A percentile compares a stretch with the other conserved stretches of the same genome.
phyloP scores from a whole-genome alignment of 1,140 invertebrate genomes.

The Nasonia vitripennis region DNA sequence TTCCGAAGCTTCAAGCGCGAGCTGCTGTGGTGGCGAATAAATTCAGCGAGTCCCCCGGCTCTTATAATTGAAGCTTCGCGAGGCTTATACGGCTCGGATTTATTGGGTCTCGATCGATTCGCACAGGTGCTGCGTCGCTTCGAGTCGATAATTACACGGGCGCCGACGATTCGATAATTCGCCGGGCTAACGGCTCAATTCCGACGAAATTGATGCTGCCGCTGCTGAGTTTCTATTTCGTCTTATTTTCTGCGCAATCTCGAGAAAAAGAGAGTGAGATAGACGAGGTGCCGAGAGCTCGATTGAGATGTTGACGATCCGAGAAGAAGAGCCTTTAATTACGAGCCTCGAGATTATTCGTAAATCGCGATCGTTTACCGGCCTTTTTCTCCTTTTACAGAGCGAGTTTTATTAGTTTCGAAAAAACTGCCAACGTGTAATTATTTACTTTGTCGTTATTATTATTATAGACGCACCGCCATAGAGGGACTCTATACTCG shows the following conservation, averaged over 20 bases:
- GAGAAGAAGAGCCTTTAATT: not conserved
- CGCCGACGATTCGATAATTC: constrained; percentile 43
- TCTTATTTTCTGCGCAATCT: not conserved
- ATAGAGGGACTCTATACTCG: not conserved
- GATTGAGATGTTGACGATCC: not conserved
- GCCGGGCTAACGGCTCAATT: constrained; percentile 47
- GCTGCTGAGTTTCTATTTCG: not conserved
- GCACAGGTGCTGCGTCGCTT: constrained; percentile 29
- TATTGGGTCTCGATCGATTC: constrained; percentile 24
- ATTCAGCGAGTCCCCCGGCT: no score
- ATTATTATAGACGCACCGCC: not conserved
- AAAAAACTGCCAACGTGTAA: no score
- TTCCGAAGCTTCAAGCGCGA: no score
- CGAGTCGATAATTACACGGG: constrained; percentile 49
- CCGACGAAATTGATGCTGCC: constrained; percentile 19
- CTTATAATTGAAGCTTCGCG: constrained; percentile 25
- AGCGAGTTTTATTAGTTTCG: no score
- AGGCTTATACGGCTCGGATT: not conserved
- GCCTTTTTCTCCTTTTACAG: no score
- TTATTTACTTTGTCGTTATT: not conserved
- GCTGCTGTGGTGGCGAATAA: no score
- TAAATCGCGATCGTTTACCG: not conserved
- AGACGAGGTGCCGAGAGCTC: not conserved
- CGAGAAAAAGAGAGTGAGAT: not conserved
- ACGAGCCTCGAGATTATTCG: not conserved